Evolutionary conservation across 1,140 invertebrate species (phyloP).

Genomic region (Neomicropteryx cornuta): DNA sequence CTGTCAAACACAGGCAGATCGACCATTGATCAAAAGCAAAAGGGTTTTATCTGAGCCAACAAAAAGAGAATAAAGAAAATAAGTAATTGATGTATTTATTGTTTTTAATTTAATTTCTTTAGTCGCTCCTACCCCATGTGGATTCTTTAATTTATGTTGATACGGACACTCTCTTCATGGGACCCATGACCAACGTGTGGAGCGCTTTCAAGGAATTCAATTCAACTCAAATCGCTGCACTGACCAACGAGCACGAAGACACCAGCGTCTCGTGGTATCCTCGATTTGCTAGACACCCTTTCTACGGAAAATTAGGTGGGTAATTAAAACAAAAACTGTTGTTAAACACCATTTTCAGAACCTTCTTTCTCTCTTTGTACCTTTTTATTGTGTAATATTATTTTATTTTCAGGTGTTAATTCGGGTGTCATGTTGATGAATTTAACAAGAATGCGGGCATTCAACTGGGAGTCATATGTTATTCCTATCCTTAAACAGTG

Average conservation of each 20-base stretch:
- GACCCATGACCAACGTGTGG: constrained; percentile 75
- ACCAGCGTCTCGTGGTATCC: constrained; percentile 92
- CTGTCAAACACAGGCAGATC: no score
- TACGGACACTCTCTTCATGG: constrained; percentile 82
- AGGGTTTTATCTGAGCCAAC: no score
- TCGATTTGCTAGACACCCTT: constrained; percentile 89
- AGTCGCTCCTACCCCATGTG: constrained; percentile 66
- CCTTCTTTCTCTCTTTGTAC: constrained; percentile 3
- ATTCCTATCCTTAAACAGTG: constrained; percentile 78
- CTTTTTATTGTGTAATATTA: constrained; percentile 7
- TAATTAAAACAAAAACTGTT: constrained; percentile 4
- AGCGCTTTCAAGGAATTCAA: constrained; percentile 75
- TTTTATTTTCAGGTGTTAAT: constrained; percentile 63
- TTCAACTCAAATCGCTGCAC: constrained; percentile 71
- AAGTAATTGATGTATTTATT: no score
- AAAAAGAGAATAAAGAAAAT: no score
- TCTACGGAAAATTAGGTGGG: constrained; percentile 74
- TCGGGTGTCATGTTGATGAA: constrained; percentile 98
- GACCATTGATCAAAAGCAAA: no score
- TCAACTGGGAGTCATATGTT: constrained; percentile 76
- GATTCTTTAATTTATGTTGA: constrained; percentile 90
- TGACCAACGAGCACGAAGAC: constrained; percentile 86
- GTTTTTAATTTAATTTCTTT: constrained; percentile 26
- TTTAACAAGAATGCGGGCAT: constrained; percentile 77
- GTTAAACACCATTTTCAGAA: constrained; percentile 5